phyloP scores from a whole-genome alignment of 1,140 invertebrate species.

The Physella acuta region DNA sequence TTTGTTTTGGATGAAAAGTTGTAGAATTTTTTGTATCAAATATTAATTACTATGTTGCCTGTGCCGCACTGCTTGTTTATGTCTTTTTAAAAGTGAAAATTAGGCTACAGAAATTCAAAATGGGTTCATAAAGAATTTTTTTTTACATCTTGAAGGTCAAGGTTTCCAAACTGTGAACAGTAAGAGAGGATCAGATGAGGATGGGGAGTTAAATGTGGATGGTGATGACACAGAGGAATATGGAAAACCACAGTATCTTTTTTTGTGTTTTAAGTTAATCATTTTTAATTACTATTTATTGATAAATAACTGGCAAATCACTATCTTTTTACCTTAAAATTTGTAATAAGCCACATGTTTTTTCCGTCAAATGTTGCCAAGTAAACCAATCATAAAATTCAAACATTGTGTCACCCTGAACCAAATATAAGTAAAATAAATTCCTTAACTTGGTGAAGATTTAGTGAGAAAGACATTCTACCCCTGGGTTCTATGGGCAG shows the following conservation, averaged over 20 bases:
- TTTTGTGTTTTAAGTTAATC: not conserved
- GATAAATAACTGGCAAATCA: not conserved
- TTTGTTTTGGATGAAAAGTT: too few species aligned
- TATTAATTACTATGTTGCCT: too few species aligned
- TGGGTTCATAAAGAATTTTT: too few species aligned
- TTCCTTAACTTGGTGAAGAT: constrained; percentile 10
- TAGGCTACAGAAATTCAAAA: too few species aligned
- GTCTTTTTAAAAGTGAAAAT: too few species aligned
- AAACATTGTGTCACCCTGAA: not conserved
- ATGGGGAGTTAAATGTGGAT: constrained; percentile 78
- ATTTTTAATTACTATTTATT: not conserved
- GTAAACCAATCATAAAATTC: too few species aligned
- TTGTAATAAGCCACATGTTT: too few species aligned
- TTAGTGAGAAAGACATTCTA: constrained; percentile 18
- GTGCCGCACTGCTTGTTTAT: too few species aligned
- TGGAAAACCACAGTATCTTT: constrained; percentile 76
- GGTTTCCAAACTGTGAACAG: constrained; percentile 48
- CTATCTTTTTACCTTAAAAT: not conserved
- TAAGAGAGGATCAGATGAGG: constrained; percentile 69
- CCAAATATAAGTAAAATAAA: not conserved
- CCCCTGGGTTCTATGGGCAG: constrained; percentile 5
- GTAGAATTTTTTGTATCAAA: too few species aligned
- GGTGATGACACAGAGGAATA: constrained; percentile 75
- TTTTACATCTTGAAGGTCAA: constrained; percentile 40
- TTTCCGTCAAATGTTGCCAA: too few species aligned